Conservation (phyloP, 1,140 invertebrate species). For the Caenorhabditis latens region DNA sequence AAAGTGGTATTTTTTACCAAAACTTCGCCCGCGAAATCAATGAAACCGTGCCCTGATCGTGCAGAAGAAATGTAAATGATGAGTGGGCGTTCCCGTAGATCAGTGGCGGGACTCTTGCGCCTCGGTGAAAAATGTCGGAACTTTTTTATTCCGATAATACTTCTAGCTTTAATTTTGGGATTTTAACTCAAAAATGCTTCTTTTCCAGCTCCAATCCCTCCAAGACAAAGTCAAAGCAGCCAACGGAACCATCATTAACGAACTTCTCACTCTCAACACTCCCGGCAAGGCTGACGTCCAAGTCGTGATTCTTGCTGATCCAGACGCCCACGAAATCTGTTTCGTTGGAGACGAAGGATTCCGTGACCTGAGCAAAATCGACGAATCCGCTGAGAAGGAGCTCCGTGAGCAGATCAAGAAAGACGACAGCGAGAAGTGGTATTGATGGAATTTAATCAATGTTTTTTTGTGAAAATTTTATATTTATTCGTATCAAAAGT, state of each 20-base stretch:
- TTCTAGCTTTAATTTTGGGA: too few relatives aligned
- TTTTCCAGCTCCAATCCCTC: constrained; percentile 82
- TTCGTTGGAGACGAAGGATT: constrained; percentile 97
- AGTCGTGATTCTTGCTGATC: constrained; percentile 95
- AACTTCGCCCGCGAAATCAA: too few relatives aligned
- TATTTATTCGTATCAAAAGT: neutral
- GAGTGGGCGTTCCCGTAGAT: too few relatives aligned
- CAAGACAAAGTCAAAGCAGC: constrained; percentile 84
- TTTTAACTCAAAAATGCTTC: neutral
- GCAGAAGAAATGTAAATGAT: too few relatives aligned
- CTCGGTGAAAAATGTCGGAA: too few relatives aligned
- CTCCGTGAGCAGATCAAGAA: constrained; percentile 85
- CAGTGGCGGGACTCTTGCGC: too few relatives aligned
- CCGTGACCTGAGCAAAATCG: constrained; percentile 87
- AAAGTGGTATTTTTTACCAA: too few relatives aligned
- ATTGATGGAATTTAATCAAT: constrained; percentile 8
- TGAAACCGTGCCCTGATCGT: too few relatives aligned
- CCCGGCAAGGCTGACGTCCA: constrained; percentile 95
- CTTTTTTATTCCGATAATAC: too few relatives aligned
- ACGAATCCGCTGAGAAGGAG: constrained; percentile 86
- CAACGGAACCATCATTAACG: constrained; percentile 87
- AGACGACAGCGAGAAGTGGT: constrained; percentile 69
- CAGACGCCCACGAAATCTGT: constrained; percentile 97
- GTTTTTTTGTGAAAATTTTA: neutral
- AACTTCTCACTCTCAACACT: constrained; percentile 90